Conservation (phyloP, 2,888 invertebrate species). For the Drosophila imparisetae region DNA sequence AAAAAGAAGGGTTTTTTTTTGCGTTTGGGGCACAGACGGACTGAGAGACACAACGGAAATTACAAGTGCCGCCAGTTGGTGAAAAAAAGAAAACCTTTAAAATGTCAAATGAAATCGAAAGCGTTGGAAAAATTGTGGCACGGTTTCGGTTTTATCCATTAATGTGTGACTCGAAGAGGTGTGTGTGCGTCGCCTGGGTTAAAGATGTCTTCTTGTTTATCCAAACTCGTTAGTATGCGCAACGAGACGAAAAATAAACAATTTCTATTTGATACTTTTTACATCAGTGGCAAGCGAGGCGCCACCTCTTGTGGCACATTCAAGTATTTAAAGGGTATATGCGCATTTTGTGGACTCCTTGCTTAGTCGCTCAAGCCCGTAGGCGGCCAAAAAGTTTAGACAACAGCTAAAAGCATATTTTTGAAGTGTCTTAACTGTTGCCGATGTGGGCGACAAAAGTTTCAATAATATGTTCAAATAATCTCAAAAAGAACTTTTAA, state of each 20-base stretch:
- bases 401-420: background rate
- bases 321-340: constrained; percentile 21
- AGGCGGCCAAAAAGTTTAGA: background rate
- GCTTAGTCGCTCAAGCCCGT: background rate
- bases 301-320: background rate
- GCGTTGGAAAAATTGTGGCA: constrained; percentile 61
- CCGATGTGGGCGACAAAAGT: background rate
- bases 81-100: constrained; percentile 49
- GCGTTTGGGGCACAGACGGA: background rate
- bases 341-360: background rate
- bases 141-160: constrained; percentile 47
- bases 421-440: background rate
- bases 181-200: constrained; percentile 34
- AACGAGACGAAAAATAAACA: constrained; percentile 79
- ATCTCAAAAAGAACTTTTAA: background rate
- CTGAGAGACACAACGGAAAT: constrained; percentile 64
- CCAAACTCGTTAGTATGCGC: constrained; percentile 78
- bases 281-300: constrained; percentile 36
- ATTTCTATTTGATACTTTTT: constrained; percentile 74
- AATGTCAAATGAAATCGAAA: constrained; percentile 78
- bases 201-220: constrained; percentile 37
- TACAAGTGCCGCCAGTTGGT: constrained; percentile 75
- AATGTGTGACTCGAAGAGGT: constrained; percentile 37
- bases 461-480: background rate
- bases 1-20: constrained; percentile 40